Conservation (phyloP, 1,140 invertebrate genomes). For the Lordiphosa stackelbergi region DNA sequence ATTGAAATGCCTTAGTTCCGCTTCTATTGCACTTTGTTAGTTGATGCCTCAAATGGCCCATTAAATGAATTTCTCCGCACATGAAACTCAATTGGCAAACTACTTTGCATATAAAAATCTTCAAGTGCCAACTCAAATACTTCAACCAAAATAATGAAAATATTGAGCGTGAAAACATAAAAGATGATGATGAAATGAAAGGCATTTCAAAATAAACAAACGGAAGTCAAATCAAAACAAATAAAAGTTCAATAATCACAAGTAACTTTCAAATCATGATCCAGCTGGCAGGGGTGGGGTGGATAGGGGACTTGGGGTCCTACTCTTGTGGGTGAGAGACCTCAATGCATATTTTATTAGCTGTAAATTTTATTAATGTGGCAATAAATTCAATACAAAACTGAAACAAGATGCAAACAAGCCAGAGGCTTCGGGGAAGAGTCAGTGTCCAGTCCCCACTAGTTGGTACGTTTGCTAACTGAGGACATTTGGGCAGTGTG, state of each 20-base stretch:
- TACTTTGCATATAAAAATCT: constrained; percentile 26
- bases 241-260: constrained; percentile 29
- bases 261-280: constrained; percentile 29
- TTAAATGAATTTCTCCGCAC: constrained; percentile 15
- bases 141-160: constrained; percentile 38
- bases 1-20: constrained; percentile 1
- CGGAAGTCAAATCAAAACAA: constrained; percentile 30
- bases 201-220: constrained; percentile 24
- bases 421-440: constrained; percentile 1
- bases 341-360: constrained; percentile 69
- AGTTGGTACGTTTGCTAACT: constrained; percentile 47
- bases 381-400: constrained; percentile 64
- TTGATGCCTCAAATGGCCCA: constrained; percentile 7
- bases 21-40: neutral
- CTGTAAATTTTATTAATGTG: constrained; percentile 75
- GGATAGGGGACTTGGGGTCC: neutral
- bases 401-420: constrained; percentile 30
- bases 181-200: constrained; percentile 16
- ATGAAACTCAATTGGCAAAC: constrained; percentile 8
- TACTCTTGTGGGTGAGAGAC: constrained; percentile 51
- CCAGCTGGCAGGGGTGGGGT: constrained; percentile 3
- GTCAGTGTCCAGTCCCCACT: constrained; percentile 10
- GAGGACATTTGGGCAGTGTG: constrained; percentile 71
- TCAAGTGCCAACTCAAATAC: constrained; percentile 43
- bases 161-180: constrained; percentile 19